A percentile compares a stretch with the other conserved stretches of the same genome.
Conservation (phyloP, 2,888 invertebrate species). For the Meliscaeva auricollis region DNA sequence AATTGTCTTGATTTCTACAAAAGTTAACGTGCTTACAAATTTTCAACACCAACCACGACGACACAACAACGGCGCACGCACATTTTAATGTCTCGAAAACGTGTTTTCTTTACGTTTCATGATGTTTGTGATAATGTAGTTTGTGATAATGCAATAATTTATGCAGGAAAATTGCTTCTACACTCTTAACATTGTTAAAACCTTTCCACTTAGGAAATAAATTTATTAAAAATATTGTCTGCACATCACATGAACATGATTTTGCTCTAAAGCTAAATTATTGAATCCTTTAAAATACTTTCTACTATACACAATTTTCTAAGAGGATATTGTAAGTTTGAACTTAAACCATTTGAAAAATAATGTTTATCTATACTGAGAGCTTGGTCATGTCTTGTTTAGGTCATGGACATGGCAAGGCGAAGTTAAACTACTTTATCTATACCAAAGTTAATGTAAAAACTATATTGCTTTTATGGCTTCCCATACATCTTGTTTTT, state of each 20-base stretch:
- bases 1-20: too few relatives aligned
- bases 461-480: slow-evolving; percentile 43
- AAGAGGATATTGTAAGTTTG: neutral
- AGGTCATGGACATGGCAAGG: neutral
- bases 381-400: slow-evolving; percentile 6
- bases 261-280: neutral
- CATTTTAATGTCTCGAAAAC: too few relatives aligned
- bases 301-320: neutral
- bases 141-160: too few relatives aligned
- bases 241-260: neutral
- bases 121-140: too few relatives aligned
- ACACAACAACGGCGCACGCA: too few relatives aligned
- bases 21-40: too few relatives aligned
- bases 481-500: slow-evolving; percentile 21
- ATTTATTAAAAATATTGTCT: neutral
- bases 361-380: slow-evolving; percentile 2
- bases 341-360: slow-evolving; percentile 8
- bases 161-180: too few relatives aligned
- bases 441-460: slow-evolving; percentile 36
- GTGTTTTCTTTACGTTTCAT: too few relatives aligned
- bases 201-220: too few relatives aligned
- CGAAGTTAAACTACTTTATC: slow-evolving; percentile 34
- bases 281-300: neutral
- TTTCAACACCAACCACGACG: too few relatives aligned
- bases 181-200: too few relatives aligned